These are phyloP conservation scores for Sebastes steindachneri DNA, from an alignment of 2,797 vertebrate species.

Conservation along the genomic window DNA sequence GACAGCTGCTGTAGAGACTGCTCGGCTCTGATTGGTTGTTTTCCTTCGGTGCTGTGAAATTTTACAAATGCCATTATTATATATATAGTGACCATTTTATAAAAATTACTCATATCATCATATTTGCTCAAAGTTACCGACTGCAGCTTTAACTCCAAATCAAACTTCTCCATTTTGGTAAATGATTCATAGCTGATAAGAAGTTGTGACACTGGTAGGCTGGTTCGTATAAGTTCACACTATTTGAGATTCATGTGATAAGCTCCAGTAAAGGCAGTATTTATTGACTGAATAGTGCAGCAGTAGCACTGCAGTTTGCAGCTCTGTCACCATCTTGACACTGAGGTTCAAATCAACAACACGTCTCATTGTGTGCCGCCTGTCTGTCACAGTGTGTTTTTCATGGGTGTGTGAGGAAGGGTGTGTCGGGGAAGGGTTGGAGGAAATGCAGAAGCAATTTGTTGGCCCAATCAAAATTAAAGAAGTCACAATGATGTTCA, in stretches of 20 bases:
- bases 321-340: background rate
- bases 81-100: too few species aligned
- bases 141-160: background rate
- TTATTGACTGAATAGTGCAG: slow-evolving; percentile 6
- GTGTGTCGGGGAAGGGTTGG: background rate
- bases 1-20: too few species aligned
- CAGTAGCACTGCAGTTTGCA: background rate
- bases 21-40: too few species aligned
- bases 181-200: slow-evolving; percentile 55
- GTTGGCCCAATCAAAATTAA: background rate
- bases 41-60: too few species aligned
- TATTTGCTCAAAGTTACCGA: too few species aligned
- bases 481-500: background rate
- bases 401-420: slow-evolving; percentile 37
- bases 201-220: background rate
- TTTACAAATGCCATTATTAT: too few species aligned
- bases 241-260: background rate
- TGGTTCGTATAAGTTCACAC: background rate
- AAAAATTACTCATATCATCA: too few species aligned
- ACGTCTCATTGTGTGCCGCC: background rate
- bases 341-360: slow-evolving; percentile 2
- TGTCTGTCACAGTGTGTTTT: slow-evolving; percentile 10
- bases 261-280: slow-evolving; percentile 18
- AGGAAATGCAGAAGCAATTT: background rate
- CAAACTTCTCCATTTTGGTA: slow-evolving; percentile 3